Conservation (phyloP, 2,888 invertebrate genomes). For the Helicoverpa assulta region DNA sequence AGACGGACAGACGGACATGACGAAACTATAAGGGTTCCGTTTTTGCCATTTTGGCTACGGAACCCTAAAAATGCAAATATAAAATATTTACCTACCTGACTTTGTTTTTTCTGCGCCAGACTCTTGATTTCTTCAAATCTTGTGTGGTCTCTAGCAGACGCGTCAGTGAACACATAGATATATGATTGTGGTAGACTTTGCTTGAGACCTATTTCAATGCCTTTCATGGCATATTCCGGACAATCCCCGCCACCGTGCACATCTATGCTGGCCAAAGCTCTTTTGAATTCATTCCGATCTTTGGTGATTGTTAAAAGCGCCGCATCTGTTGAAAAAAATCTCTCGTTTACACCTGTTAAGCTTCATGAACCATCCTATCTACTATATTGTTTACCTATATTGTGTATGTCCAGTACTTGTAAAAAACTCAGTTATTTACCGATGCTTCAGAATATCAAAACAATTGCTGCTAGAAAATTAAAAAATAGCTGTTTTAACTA, state of each 20-base stretch:
- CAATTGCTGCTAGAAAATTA: too few relatives aligned
- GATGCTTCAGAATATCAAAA: too few relatives aligned
- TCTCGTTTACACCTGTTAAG: neutral
- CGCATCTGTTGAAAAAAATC: conserved; percentile 59
- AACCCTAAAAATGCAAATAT: too few relatives aligned
- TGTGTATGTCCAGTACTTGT: too few relatives aligned
- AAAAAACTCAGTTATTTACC: too few relatives aligned
- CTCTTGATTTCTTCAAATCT: conserved; percentile 66
- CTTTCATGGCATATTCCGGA: conserved; percentile 76
- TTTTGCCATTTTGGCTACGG: too few relatives aligned
- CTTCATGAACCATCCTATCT: too few relatives aligned
- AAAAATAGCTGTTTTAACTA: too few relatives aligned
- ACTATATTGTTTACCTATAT: too few relatives aligned
- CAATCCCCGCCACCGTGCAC: conserved; percentile 73
- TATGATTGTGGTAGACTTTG: conserved; percentile 72
- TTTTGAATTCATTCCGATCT: conserved; percentile 66
- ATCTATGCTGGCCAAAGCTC: conserved; percentile 54
- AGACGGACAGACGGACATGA: too few relatives aligned
- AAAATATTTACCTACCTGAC: conserved; percentile 72
- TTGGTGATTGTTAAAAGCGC: conserved; percentile 63
- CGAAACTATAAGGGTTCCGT: too few relatives aligned
- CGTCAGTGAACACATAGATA: conserved; percentile 82
- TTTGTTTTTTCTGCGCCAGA: conserved; percentile 69
- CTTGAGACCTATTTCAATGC: conserved; percentile 73
- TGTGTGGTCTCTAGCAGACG: conserved; percentile 71